Percentiles rank a stretch among this genome's conserved stretches.
These are phyloP conservation scores for Erinaceus europaeus DNA, from an alignment of 2,113 vertebrate genomes.

Conservation along the genomic window DNA sequence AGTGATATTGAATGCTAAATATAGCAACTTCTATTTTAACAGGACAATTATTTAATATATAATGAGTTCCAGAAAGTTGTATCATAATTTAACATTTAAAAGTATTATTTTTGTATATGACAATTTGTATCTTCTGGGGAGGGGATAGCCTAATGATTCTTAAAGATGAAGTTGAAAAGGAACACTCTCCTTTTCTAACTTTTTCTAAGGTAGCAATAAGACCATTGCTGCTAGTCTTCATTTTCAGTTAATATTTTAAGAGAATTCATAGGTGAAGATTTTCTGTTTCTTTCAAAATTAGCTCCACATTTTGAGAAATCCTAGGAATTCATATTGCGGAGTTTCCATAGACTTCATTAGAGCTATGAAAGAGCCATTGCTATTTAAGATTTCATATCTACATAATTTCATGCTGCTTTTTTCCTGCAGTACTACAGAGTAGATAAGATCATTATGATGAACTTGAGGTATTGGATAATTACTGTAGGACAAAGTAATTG, in stretches of 20 bases:
- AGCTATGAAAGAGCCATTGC: slow-evolving; percentile 3
- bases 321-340: not conserved
- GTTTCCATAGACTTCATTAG: slow-evolving; percentile 10
- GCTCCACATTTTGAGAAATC: not conserved
- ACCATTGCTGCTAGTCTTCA: not conserved
- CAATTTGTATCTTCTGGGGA: not conserved
- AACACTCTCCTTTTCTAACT: not conserved
- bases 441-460: slow-evolving; percentile 17
- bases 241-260: not conserved
- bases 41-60: not conserved
- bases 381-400: not conserved
- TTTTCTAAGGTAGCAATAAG: not conserved
- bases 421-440: not conserved
- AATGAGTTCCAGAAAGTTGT: not conserved
- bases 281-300: slow-evolving; percentile 7
- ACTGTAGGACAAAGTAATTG: slow-evolving; percentile 19
- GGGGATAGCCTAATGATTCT: not conserved
- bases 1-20: not conserved
- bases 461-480: slow-evolving; percentile 58
- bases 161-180: not conserved
- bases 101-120: not conserved
- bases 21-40: not conserved
- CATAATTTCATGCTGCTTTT: not conserved
- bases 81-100: not conserved
- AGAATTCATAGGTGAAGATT: not conserved